Base-by-base conservation (phyloP, 2,888 invertebrate species). In the Uloborus plumipes region DNA sequence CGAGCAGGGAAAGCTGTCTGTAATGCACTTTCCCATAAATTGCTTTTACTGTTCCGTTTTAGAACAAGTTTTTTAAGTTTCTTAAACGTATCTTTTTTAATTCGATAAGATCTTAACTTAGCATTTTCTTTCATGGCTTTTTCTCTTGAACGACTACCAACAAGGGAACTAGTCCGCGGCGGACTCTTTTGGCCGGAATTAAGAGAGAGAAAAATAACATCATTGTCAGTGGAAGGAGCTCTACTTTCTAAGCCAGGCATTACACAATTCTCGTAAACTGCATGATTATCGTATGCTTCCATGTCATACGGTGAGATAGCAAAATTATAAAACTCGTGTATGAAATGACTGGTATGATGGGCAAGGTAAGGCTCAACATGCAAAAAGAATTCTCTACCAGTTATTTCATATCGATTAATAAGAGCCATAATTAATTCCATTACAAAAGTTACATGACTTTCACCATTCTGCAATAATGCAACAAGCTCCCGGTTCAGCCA, bases 401-500 rank as follows among this genome's bases (percentile, higher is more conserved):
- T 86, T 49, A 90, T 89, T 14, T 87, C 85, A 80, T 87, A 88
- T 20, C 93, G 92, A 85, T 90, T 91, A 84, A 94, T 91, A 71
- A 93, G 90, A 61, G 93, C 93, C 87, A 94, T 89, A 80, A 97
- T 93, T 26, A 93, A 90, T 77, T 93, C 88, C 87, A 94, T 88
- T 0, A 95, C 93, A 86, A 93, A 92, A 39, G 87, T 86, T 3
- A 88, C 87, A 74, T 88, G 87, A 13, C 86, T 86, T 74, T 88
- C 88, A 51, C 87, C 87, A 59, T 87, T 86, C 39, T 87, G 87
- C 31, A 85, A 61, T 71, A 96, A 91, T 82, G 93, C 94, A 86
- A 93, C 92, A 47, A 98, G 90, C 89, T 98, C 97, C 85, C 98
- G 91, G 88, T 94, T 94, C 49, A 98, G 90, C 95, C 96, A 98